A percentile compares a stretch with the other conserved stretches of the same genome.
These are phyloP conservation scores for Rachycentron canadum DNA, from an alignment of 2,797 vertebrate species.

Conservation along the genomic window DNA sequence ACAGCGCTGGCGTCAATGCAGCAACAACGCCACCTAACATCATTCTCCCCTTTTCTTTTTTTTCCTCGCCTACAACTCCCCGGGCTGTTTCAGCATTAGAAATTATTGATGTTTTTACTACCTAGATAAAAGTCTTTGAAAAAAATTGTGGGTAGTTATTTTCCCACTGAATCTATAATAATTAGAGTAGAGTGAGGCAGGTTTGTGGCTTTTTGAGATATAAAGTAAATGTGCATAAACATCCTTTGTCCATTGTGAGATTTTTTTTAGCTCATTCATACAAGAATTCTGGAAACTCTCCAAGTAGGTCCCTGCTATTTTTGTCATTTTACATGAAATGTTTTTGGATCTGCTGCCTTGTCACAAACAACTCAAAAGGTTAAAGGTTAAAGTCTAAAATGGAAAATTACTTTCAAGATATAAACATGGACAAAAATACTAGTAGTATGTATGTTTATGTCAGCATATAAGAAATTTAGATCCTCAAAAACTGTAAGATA, in stretches of 20 bases:
- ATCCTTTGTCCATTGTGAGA: constrained; percentile 3
- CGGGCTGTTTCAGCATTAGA: constrained; percentile 77
- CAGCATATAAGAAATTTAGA: neutral
- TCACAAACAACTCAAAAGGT: constrained; percentile 28
- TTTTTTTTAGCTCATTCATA: constrained; percentile 17
- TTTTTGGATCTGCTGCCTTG: constrained; percentile 19
- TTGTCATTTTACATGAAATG: constrained; percentile 17
- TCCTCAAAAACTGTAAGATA: neutral
- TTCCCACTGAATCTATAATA: constrained; percentile 61
- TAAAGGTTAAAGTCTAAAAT: constrained; percentile 15
- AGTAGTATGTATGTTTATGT: neutral
- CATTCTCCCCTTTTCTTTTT: constrained; percentile 52
- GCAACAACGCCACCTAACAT: constrained; percentile 72
- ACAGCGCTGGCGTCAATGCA: constrained; percentile 55
- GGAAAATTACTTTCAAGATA: constrained; percentile 3
- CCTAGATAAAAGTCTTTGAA: constrained; percentile 75
- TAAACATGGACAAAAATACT: neutral
- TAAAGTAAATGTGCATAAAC: constrained; percentile 33
- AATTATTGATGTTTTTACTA: constrained; percentile 82
- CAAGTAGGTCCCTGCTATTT: constrained; percentile 27
- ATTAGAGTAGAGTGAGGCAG: constrained; percentile 58
- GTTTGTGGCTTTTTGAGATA: constrained; percentile 46
- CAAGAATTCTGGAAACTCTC: constrained; percentile 19
- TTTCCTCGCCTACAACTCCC: constrained; percentile 65
- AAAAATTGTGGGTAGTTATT: constrained; percentile 69